These are phyloP conservation scores for Pygoscelis antarcticus DNA, from an alignment of 2,113 vertebrate genomes.

Conservation along the genomic window DNA sequence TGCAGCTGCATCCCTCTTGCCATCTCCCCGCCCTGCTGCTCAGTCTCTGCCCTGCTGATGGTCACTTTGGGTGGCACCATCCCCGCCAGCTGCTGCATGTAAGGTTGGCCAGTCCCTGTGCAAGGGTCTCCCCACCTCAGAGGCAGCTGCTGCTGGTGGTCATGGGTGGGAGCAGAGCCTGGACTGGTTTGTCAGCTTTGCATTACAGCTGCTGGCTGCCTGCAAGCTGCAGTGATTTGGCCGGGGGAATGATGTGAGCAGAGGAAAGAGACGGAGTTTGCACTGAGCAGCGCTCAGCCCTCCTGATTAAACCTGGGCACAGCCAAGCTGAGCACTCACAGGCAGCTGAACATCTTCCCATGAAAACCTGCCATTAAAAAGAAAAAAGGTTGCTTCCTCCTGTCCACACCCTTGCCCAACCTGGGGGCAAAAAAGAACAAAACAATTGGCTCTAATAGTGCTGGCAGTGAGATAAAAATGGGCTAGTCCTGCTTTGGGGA, in stretches of 20 bases:
- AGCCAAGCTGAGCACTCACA: background rate
- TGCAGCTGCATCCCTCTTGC: background rate
- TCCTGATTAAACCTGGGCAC: background rate
- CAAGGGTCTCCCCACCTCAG: background rate
- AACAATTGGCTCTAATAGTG: background rate
- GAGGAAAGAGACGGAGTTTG: background rate
- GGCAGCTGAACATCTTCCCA: background rate
- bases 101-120: background rate
- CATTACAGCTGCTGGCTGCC: background rate
- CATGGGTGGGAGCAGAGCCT: background rate
- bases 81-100: accelerated
- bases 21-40: background rate
- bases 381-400: background rate
- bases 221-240: background rate
- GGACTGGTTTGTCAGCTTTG: conserved; percentile 2
- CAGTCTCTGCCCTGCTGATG: background rate
- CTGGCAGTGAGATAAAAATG: conserved; percentile 11
- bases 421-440: background rate
- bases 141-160: background rate
- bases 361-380: background rate
- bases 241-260: background rate
- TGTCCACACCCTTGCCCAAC: conserved; percentile 9
- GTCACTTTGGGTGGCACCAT: background rate
- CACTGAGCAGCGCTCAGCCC: background rate
- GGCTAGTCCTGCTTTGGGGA: conserved; percentile 12